These are phyloP conservation scores for Scomber scombrus DNA, from an alignment of 2,113 vertebrate species.

Conservation along the genomic window DNA sequence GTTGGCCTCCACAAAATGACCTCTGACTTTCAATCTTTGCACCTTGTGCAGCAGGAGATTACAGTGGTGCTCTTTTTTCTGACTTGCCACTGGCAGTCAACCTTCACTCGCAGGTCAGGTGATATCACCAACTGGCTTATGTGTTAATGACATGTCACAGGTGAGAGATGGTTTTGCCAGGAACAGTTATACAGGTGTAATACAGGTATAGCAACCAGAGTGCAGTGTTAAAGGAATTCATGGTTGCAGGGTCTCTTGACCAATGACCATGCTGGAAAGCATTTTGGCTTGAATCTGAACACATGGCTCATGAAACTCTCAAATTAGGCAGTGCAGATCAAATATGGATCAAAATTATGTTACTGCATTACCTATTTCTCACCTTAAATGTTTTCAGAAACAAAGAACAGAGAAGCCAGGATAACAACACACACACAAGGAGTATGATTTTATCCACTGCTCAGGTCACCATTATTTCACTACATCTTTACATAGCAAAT, in stretches of 20 bases:
- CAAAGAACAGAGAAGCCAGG: no score
- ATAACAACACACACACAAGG: no score
- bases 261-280: background rate
- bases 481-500: no score
- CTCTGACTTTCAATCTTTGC: constrained; percentile 61
- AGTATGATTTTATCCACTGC: no score
- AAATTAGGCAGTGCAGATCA: no score
- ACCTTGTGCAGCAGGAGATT: constrained; percentile 49
- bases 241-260: background rate
- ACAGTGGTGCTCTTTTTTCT: constrained; percentile 14
- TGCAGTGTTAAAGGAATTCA: background rate
- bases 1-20: constrained; percentile 46
- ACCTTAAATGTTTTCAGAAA: no score
- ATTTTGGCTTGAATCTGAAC: no score
- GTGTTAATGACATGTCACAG: constrained; percentile 53
- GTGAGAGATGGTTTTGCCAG: constrained; percentile 36
- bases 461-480: no score
- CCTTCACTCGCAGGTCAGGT: constrained; percentile 35
- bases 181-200: background rate
- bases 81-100: constrained; percentile 38
- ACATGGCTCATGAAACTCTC: no score
- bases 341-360: no score
- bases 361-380: no score
- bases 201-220: background rate
- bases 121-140: background rate